A percentile compares a stretch with the other conserved stretches of the same genome.
phyloP scores from a whole-genome alignment of 2,113 vertebrate species.

The Plotosus lineatus region DNA sequence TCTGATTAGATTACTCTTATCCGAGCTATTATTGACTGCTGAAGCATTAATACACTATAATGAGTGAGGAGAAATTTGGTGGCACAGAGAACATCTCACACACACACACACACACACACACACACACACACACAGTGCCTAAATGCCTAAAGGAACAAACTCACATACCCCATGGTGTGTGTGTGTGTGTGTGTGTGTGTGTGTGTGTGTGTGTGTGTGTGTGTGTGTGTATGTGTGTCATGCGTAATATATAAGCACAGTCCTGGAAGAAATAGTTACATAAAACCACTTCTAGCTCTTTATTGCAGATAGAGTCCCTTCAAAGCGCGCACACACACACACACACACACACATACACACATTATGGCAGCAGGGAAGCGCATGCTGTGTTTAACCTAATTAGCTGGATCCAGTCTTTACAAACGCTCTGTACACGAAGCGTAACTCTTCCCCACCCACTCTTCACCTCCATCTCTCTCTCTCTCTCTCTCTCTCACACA shows the following conservation, averaged over 20 bases:
- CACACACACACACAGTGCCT: slow-evolving; percentile 14
- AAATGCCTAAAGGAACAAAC: slow-evolving; percentile 46
- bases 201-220: slow-evolving; percentile 12
- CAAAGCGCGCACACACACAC: slow-evolving; percentile 45
- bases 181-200: slow-evolving; percentile 19
- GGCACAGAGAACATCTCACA: not conserved
- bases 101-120: slow-evolving; percentile 14
- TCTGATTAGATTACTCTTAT: slow-evolving; percentile 4
- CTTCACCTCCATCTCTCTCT: slow-evolving; percentile 7
- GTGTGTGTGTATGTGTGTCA: slow-evolving; percentile 5
- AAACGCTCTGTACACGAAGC: slow-evolving; percentile 51
- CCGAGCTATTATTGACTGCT: slow-evolving; percentile 1
- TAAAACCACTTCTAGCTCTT: slow-evolving; percentile 55
- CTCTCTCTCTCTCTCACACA: not conserved
- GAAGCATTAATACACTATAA: slow-evolving; percentile 1
- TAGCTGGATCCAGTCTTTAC: slow-evolving; percentile 71
- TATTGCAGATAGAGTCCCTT: slow-evolving; percentile 46
- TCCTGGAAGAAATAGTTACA: slow-evolving; percentile 30
- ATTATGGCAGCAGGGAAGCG: slow-evolving; percentile 54
- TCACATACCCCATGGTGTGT: slow-evolving; percentile 20
- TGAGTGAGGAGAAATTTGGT: not conserved
- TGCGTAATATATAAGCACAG: not conserved
- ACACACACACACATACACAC: slow-evolving; percentile 35
- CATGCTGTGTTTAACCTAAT: slow-evolving; percentile 73
- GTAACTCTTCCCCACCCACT: slow-evolving; percentile 42